Evolutionary conservation across 2,797 vertebrate species (phyloP).

Genomic region (Chelonia mydas): DNA sequence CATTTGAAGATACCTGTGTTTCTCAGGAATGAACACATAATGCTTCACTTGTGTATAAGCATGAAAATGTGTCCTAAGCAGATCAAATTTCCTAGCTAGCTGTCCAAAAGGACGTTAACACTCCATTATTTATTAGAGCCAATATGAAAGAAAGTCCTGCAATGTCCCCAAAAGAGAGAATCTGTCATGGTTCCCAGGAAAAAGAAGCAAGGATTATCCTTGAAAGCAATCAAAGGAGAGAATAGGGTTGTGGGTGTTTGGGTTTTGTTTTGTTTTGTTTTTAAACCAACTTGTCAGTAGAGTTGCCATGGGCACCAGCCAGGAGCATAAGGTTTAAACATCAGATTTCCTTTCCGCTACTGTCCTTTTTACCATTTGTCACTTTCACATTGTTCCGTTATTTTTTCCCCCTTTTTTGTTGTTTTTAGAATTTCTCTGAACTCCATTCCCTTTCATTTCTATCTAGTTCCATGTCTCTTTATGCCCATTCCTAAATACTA

Average conservation of each 20-base stretch:
- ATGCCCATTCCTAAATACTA: neutral
- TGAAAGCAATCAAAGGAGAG: slow-evolving; percentile 79
- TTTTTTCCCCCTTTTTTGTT: neutral
- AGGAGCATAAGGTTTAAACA: slow-evolving; percentile 72
- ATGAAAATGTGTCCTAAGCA: slow-evolving; percentile 73
- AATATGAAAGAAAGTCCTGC: slow-evolving; percentile 76
- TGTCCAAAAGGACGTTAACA: slow-evolving; percentile 67
- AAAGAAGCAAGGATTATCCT: slow-evolving; percentile 80
- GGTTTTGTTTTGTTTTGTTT: neutral
- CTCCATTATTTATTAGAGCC: slow-evolving; percentile 79
- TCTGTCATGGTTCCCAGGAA: slow-evolving; percentile 79
- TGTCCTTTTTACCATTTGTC: slow-evolving; percentile 61
- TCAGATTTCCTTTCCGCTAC: slow-evolving; percentile 73
- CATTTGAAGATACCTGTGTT: slow-evolving; percentile 37
- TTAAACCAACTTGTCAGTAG: slow-evolving; percentile 77
- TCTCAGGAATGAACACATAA: slow-evolving; percentile 30
- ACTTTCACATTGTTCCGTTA: slow-evolving; percentile 50
- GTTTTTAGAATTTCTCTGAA: slow-evolving; percentile 20
- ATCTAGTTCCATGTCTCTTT: neutral
- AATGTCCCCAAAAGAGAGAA: slow-evolving; percentile 61
- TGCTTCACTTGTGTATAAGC: slow-evolving; percentile 18
- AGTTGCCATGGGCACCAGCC: slow-evolving; percentile 81
- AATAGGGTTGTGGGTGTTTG: slow-evolving; percentile 45
- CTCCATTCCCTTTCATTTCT: neutral
- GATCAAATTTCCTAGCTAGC: slow-evolving; percentile 70